A percentile compares a stretch with the other conserved stretches of the same genome.
phyloP scores from a whole-genome alignment of 2,888 invertebrate species.

The Nomada ruficornis region DNA sequence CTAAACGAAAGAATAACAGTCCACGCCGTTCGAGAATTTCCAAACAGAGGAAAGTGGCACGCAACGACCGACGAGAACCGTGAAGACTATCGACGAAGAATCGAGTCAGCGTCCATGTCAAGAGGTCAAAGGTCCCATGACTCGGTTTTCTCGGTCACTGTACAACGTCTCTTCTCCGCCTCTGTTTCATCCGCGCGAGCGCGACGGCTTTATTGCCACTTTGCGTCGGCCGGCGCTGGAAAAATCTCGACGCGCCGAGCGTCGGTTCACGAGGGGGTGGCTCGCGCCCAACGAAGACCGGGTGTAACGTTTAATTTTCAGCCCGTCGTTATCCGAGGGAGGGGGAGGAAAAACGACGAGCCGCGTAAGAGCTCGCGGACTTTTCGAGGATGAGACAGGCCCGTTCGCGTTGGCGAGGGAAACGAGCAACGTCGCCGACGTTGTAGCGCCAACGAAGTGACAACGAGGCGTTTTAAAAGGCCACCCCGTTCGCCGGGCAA shows the following conservation, averaged over 20 bases:
- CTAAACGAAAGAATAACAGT: too few species aligned
- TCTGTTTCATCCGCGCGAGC: not conserved
- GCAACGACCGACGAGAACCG: too few species aligned
- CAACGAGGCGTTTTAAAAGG: conserved; percentile 71
- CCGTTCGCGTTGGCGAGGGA: conserved; percentile 24
- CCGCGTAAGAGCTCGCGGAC: conserved; percentile 47
- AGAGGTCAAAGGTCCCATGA: not conserved
- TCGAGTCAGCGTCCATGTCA: too few species aligned
- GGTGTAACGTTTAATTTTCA: conserved; percentile 40
- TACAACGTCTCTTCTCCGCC: not conserved
- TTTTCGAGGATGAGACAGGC: conserved; percentile 40
- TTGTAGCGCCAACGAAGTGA: conserved; percentile 50
- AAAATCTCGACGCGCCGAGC: not conserved
- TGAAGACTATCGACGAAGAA: not conserved
- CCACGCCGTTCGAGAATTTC: too few species aligned
- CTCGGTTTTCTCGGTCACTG: conserved; percentile 5
- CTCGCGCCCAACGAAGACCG: not conserved
- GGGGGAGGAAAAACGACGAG: not conserved
- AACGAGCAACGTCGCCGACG: conserved; percentile 17
- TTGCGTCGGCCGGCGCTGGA: not conserved
- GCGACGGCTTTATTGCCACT: conserved; percentile 33
- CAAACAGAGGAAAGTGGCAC: too few species aligned
- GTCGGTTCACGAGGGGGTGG: not conserved
- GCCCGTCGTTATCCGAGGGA: not conserved
- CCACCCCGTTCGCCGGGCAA: conserved; percentile 71